Conservation (phyloP, 2,113 vertebrate species). For the Buteo buteo region DNA sequence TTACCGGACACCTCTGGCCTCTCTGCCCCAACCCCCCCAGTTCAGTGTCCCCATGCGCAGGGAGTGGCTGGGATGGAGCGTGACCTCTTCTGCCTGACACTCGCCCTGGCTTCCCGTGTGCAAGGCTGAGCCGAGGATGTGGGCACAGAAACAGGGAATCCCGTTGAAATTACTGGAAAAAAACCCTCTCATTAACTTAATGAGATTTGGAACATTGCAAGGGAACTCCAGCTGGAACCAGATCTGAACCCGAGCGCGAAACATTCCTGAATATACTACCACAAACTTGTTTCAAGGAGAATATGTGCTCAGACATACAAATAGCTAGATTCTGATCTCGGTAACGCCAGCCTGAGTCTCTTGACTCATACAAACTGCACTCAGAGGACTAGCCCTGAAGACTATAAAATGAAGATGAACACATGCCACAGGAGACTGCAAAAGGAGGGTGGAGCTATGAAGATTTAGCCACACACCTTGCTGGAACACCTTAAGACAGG, state of each 20-base stretch:
- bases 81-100: not conserved
- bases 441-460: slow-evolving; percentile 16
- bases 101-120: not conserved
- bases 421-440: slow-evolving; percentile 15
- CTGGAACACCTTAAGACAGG: slow-evolving; percentile 51
- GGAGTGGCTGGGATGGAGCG: not conserved
- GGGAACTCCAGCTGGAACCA: slow-evolving; percentile 64
- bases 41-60: not conserved
- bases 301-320: slow-evolving; percentile 61
- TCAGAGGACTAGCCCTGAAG: slow-evolving; percentile 49
- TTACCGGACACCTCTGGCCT: not conserved
- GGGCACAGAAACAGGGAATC: slow-evolving; percentile 59
- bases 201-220: slow-evolving; percentile 61
- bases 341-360: not conserved
- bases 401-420: slow-evolving; percentile 31
- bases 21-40: not conserved
- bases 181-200: slow-evolving; percentile 51
- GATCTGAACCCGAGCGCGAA: slow-evolving; percentile 30
- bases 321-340: slow-evolving; percentile 44
- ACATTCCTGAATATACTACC: slow-evolving; percentile 49
- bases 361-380: slow-evolving; percentile 34
- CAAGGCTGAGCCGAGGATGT: not conserved
- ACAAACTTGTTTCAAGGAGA: slow-evolving; percentile 43
- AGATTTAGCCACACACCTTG: slow-evolving; percentile 50
- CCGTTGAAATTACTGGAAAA: slow-evolving; percentile 48